Evolutionary conservation across 2,888 invertebrate species (phyloP), one percentile per base, ranked within the genome.

Genomic region (Pyrgus malvae): DNA sequence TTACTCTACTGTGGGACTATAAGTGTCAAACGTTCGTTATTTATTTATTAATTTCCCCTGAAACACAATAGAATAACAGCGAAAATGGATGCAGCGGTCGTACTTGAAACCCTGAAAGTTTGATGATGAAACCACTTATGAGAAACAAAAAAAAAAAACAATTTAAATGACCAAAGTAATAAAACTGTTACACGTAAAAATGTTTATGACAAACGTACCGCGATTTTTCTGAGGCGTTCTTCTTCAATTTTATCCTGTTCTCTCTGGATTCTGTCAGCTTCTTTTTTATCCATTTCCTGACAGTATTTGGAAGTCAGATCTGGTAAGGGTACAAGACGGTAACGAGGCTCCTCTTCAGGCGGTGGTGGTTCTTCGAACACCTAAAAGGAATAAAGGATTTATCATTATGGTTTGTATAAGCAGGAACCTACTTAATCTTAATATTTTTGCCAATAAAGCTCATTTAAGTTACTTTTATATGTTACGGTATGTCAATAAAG

Each of bases 241-340:
- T 62, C 66, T 48, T 79, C 80, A 0, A 76, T 65, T 48, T 78
- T 83, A 33, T 87, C 80, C 0, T 74, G 12, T 40, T 76, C 79
- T 0, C 63, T 76, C 56, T 86, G 79, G 1, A 45, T 60, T 31
- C 48, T 63, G 0, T 66, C 76, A 0, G 67, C 74, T 0, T 69
- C 81, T 38, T 81, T 79, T n/a, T 58, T 31, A 0, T 73, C 79
- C 79, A 78, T 83, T 3, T 76, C 76, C 8, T 61, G 44, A 56
- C 76, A 74, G 61, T 88, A 88, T 59, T 85, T 83, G 2, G 88
- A 89, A 0, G 78, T 78, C 25, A 89, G 72, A 57, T 90, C 85
- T 0, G 89, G 90, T 0, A 89, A 68, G 0, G 86, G 86, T 17
- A 85, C 80, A n/a, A 90, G 73, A 0, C 80, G 74, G 64, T 90